Conservation (phyloP, 2,797 vertebrate genomes). For the Agapornis canus region DNA sequence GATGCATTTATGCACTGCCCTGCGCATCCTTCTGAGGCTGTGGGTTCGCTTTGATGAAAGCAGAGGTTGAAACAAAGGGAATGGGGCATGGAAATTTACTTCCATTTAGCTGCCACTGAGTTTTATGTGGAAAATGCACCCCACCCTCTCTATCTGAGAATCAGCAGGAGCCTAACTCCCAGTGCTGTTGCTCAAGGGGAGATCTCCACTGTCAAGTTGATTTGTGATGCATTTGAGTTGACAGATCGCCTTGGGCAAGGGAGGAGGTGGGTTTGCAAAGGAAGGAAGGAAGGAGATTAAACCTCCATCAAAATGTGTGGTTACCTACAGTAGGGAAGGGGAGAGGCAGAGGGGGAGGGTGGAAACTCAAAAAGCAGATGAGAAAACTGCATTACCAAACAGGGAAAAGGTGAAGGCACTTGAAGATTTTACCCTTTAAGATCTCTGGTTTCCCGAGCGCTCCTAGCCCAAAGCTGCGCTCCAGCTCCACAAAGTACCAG, state of each 20-base stretch:
- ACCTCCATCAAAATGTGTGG: constrained; percentile 46
- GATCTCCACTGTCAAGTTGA: constrained; percentile 56
- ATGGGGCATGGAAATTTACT: constrained; percentile 16
- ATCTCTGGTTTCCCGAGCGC: not conserved
- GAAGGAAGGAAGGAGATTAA: constrained; percentile 71
- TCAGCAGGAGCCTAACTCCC: not conserved
- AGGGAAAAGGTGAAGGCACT: not conserved
- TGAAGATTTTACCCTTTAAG: not conserved
- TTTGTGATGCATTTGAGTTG: constrained; percentile 39
- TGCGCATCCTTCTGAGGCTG: not conserved
- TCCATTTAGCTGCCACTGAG: not conserved
- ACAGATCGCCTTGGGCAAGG: constrained; percentile 12
- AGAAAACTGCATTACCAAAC: not conserved
- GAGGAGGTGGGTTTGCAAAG: constrained; percentile 51
- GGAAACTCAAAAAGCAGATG: not conserved
- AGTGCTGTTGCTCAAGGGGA: constrained; percentile 26
- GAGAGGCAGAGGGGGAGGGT: constrained; percentile 9
- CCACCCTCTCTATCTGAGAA: constrained; percentile 19
- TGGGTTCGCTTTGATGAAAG: not conserved
- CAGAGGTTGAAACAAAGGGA: not conserved
- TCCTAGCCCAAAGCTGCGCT: not conserved
- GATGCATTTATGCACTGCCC: not conserved
- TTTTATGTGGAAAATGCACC: constrained; percentile 10
- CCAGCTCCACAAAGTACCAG: not conserved
- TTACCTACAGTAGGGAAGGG: not conserved